Conservation (phyloP, 1,140 invertebrate species). For the Zophobas atratus region DNA sequence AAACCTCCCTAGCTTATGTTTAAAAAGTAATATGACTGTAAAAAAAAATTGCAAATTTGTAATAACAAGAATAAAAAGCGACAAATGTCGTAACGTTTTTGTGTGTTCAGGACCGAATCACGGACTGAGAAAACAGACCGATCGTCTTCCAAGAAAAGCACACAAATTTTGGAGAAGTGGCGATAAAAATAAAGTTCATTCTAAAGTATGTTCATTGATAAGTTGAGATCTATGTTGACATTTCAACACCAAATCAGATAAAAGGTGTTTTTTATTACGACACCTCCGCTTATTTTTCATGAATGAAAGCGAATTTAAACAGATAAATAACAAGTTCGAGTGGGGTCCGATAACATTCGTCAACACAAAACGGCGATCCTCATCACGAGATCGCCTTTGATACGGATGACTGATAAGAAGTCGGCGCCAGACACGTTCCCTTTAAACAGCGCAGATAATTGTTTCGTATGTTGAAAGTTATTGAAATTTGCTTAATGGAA, state of each 20-base stretch:
- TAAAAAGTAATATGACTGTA: no score
- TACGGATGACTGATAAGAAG: slow-evolving; percentile 6
- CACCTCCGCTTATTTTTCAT: slow-evolving; percentile 2
- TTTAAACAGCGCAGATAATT: neutral
- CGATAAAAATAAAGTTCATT: neutral
- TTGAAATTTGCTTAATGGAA: slow-evolving; percentile 44
- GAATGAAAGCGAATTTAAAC: slow-evolving; percentile 24
- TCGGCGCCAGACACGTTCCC: neutral
- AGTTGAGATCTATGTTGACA: neutral
- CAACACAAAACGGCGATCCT: neutral
- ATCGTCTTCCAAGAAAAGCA: slow-evolving; percentile 1
- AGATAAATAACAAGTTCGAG: neutral
- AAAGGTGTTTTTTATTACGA: slow-evolving; percentile 13
- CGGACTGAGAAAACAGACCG: no score
- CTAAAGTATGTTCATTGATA: neutral
- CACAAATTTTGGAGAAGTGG: neutral
- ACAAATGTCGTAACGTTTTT: no score
- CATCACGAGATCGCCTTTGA: neutral
- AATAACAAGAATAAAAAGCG: no score
- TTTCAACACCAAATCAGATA: slow-evolving; percentile 7
- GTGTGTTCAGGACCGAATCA: no score
- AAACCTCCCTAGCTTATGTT: no score
- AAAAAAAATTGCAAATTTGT: no score
- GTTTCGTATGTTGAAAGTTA: neutral
- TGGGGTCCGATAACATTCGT: neutral